These are phyloP conservation scores for Merluccius polli DNA, from an alignment of 2,797 vertebrate genomes.

Conservation along the genomic window DNA sequence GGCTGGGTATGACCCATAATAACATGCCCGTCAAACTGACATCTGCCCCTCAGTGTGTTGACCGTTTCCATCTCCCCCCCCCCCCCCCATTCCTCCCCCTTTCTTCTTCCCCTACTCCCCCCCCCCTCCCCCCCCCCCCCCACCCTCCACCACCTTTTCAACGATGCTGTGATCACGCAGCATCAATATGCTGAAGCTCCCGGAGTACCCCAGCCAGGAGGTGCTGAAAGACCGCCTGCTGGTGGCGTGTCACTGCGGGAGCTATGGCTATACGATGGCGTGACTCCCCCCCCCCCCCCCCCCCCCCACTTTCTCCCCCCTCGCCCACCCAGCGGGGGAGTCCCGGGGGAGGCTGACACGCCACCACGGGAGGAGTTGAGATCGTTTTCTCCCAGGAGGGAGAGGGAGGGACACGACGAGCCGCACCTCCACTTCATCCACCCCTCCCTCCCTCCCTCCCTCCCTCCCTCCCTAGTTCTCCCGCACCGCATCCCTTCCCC, in stretches of 20 bases:
- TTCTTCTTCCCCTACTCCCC: neutral
- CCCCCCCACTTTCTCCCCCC: neutral
- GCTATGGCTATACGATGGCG: constrained; percentile 98
- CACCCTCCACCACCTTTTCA: neutral
- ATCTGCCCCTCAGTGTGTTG: neutral
- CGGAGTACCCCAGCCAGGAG: constrained; percentile 93
- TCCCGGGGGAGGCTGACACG: neutral
- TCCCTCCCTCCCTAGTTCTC: neutral
- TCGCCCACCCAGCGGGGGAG: constrained; percentile 11
- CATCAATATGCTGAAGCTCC: constrained; percentile 99
- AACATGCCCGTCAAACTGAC: constrained; percentile 10
- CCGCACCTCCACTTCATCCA: neutral
- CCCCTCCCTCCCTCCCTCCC: neutral
- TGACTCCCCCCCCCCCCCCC: constrained; percentile 52
- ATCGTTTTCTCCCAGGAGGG: neutral
- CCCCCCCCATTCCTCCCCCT: neutral
- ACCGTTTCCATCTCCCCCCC: neutral
- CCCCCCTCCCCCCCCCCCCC: neutral
- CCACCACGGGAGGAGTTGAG: neutral
- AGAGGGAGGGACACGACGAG: neutral
- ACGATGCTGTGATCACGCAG: constrained; percentile 60
- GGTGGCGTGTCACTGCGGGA: constrained; percentile 95
- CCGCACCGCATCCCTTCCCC: neutral
- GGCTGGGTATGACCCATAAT: constrained; percentile 6
- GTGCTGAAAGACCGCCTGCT: constrained; percentile 91